Conservation (phyloP, 2,113 vertebrate genomes). For the Bufo bufo region DNA sequence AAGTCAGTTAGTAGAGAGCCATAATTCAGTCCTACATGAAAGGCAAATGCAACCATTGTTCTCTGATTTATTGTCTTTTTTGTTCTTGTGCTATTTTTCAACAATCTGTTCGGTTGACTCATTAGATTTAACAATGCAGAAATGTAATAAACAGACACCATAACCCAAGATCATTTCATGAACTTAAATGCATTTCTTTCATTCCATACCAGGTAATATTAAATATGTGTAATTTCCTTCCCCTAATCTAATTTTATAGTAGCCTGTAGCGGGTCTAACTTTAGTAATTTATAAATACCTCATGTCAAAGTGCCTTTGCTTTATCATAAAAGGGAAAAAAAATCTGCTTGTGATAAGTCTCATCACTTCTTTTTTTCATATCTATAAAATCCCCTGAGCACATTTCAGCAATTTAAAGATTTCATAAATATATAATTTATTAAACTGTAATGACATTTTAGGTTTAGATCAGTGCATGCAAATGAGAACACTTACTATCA, state of each 20-base stretch:
- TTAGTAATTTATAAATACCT: conserved; percentile 58
- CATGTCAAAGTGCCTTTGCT: conserved; percentile 49
- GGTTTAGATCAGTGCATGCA: conserved; percentile 51
- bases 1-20: not conserved
- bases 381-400: conserved; percentile 53
- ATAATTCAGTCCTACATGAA: not conserved
- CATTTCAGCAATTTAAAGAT: conserved; percentile 56
- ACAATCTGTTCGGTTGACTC: conserved; percentile 8
- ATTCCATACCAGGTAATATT: conserved; percentile 55
- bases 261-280: conserved; percentile 40
- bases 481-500: conserved; percentile 51
- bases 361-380: conserved; percentile 55
- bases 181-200: conserved; percentile 40
- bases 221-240: conserved; percentile 57
- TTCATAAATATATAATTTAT: conserved; percentile 59
- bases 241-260: conserved; percentile 56
- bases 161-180: conserved; percentile 46
- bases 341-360: conserved; percentile 54
- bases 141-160: conserved; percentile 39
- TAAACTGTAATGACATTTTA: conserved; percentile 57
- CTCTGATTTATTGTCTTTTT: not conserved
- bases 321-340: conserved; percentile 51
- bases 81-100: not conserved
- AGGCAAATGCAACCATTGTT: not conserved
- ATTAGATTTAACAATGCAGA: conserved; percentile 42